Base-by-base conservation (phyloP, 2,888 invertebrate species). In the Catonia carolina region DNA sequence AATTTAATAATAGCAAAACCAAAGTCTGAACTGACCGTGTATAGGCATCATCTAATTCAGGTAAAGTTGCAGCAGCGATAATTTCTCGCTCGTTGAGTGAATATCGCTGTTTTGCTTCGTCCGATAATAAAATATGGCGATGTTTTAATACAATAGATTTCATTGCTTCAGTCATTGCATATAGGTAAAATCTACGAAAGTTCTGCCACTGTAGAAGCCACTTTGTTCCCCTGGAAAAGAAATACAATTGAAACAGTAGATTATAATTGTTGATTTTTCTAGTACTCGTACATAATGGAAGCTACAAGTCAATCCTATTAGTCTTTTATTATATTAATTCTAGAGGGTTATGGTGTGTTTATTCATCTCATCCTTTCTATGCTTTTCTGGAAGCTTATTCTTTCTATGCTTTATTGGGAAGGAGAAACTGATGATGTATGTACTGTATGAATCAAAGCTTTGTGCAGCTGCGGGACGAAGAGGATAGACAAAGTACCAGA, bases 81-180 rank as follows among this genome's bases (percentile, higher is more conserved):
- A 95, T 89, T 67, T 85, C 85, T 50, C 84, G 82, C 72, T 92
- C 91, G 67, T 86, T 86, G 49, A 91, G 75, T 62, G 79, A 77
- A 70, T 79, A 82, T 56, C 79, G 78, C 55, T 75, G 77, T 70
- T 84, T 86, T 15, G 86, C 78, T 45, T 89, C 87, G 41, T 85
- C 83, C 17, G 83, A 83, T 48, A 94, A 76, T 53, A 94, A 73
- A 58, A 83, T 79, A 62, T 84, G 79, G 66, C 88, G 84, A 73
- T 95, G 92, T 53, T 85, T 79, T n/a, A 89, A 78, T 63, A 96
- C 86, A 58, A 95, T 85, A 68, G 84, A 85, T 65, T 90, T 89
- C 72, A 94, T 85, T 72, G 92, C 91, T 71, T 92, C 91, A 0
- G 94, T 93, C 88, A 96, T 94, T 58, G 90, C 83, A 73, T 90